These are phyloP conservation scores for Drosophila parabipectinata DNA, from an alignment of 1,140 invertebrate species.

Conservation along the genomic window DNA sequence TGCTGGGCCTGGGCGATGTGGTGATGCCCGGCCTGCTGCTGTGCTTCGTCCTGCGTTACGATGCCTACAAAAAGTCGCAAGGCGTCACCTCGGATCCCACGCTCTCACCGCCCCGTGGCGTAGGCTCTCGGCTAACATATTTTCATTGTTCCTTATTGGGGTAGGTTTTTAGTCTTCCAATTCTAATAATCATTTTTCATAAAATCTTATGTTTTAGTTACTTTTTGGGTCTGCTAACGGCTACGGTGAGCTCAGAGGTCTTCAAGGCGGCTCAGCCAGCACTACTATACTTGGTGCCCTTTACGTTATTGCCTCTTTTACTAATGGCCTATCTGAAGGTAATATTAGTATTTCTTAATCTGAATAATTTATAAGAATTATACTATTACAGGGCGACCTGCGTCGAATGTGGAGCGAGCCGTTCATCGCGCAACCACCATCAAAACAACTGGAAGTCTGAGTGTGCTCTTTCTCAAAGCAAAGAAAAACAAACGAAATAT, in stretches of 20 bases:
- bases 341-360: background rate
- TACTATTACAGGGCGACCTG: slow-evolving; percentile 91
- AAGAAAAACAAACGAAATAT: slow-evolving; percentile 41
- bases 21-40: slow-evolving; percentile 98
- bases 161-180: slow-evolving; percentile 41
- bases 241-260: slow-evolving; percentile 98
- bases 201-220: slow-evolving; percentile 85
- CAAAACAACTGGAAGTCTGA: slow-evolving; percentile 84
- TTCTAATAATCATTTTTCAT: background rate
- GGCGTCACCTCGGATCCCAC: slow-evolving; percentile 82
- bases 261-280: slow-evolving; percentile 99
- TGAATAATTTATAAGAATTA: background rate
- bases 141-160: slow-evolving; percentile 99
- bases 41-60: slow-evolving; percentile 97
- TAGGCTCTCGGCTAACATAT: slow-evolving; percentile 89
- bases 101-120: slow-evolving; percentile 77
- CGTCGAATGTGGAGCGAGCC: slow-evolving; percentile 99
- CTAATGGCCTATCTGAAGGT: slow-evolving; percentile 99
- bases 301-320: slow-evolving; percentile 96
- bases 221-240: slow-evolving; percentile 97
- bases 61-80: slow-evolving; percentile 96
- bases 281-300: slow-evolving; percentile 97
- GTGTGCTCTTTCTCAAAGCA: slow-evolving; percentile 75
- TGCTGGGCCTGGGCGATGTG: slow-evolving; percentile 98
- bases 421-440: slow-evolving; percentile 91